Conservation (phyloP, 2,888 invertebrate genomes). For the Allolobophora icterica region DNA sequence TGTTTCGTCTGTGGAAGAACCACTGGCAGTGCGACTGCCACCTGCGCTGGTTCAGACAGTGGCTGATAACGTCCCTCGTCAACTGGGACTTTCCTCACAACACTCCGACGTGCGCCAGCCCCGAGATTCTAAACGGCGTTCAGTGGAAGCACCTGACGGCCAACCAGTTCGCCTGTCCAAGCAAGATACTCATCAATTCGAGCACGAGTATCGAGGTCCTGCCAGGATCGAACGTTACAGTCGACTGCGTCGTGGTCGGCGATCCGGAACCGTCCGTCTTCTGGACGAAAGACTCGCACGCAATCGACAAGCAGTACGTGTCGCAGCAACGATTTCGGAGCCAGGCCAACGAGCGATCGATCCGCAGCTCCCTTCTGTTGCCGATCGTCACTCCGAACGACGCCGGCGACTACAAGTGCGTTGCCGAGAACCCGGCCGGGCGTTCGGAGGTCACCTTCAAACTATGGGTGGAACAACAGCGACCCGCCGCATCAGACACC, state of each 20-base stretch:
- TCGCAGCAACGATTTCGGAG: neutral
- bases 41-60: constrained; percentile 46
- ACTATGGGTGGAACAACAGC: constrained; percentile 40
- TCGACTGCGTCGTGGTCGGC: constrained; percentile 46
- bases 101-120: constrained; percentile 45
- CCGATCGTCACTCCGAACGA: constrained; percentile 35
- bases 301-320: constrained; percentile 20
- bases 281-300: constrained; percentile 38
- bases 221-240: constrained; percentile 42
- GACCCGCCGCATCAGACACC: neutral
- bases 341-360: constrained; percentile 23
- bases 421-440: constrained; percentile 46
- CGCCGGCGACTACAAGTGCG: constrained; percentile 46
- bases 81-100: constrained; percentile 48
- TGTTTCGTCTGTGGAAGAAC: constrained; percentile 47
- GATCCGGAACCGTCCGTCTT: constrained; percentile 46
- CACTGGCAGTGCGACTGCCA: constrained; percentile 49
- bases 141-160: constrained; percentile 45
- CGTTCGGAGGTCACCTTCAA: constrained; percentile 47
- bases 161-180: constrained; percentile 48
- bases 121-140: constrained; percentile 41
- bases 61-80: constrained; percentile 36
- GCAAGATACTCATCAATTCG: constrained; percentile 43
- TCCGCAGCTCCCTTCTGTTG: constrained; percentile 39
- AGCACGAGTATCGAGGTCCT: constrained; percentile 41